Conservation (phyloP, 30 jellyfish, hydroid and myxozoan species). For the Turritopsis rubra region DNA sequence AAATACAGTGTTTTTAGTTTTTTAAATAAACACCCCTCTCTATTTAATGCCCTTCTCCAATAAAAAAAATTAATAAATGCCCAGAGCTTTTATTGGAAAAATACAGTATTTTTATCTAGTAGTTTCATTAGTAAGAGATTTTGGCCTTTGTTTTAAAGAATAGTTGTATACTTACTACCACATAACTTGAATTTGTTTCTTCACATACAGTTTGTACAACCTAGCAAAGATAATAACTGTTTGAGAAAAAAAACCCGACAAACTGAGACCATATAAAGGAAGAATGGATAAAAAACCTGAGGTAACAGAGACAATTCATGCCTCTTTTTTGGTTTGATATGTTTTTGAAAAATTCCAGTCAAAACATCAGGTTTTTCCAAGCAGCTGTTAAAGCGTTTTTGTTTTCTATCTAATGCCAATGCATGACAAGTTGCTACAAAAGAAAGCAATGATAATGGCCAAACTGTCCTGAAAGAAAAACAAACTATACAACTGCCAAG, state of each 20-base stretch:
- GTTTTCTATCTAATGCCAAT: conserved; percentile 33
- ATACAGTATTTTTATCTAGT: too few species aligned
- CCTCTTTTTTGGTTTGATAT: conserved; percentile 71
- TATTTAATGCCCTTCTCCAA: too few species aligned
- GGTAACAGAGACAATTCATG: conserved; percentile 58
- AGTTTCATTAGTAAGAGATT: too few species aligned
- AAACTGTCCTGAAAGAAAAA: conserved; percentile 41
- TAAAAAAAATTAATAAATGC: too few species aligned
- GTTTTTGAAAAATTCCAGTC: conserved; percentile 54
- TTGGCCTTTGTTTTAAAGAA: too few species aligned
- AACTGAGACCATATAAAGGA: not conserved
- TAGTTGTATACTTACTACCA: conserved; percentile 20
- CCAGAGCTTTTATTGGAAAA: too few species aligned
- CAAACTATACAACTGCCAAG: not conserved
- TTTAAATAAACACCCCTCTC: too few species aligned
- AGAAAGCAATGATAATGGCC: conserved; percentile 76
- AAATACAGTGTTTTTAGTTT: too few species aligned
- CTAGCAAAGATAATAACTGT: not conserved
- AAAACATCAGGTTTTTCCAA: conserved; percentile 21
- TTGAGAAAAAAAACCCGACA: not conserved
- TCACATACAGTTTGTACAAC: conserved; percentile 23
- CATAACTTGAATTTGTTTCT: conserved; percentile 17
- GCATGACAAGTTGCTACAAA: conserved; percentile 56
- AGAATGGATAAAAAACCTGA: conserved; percentile 60
- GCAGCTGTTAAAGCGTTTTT: not conserved